A percentile compares a stretch with the other conserved stretches of the same genome.
Evolutionary conservation across 2,797 vertebrate genomes (phyloP).

Genomic region (Adrianichthys oophorus): DNA sequence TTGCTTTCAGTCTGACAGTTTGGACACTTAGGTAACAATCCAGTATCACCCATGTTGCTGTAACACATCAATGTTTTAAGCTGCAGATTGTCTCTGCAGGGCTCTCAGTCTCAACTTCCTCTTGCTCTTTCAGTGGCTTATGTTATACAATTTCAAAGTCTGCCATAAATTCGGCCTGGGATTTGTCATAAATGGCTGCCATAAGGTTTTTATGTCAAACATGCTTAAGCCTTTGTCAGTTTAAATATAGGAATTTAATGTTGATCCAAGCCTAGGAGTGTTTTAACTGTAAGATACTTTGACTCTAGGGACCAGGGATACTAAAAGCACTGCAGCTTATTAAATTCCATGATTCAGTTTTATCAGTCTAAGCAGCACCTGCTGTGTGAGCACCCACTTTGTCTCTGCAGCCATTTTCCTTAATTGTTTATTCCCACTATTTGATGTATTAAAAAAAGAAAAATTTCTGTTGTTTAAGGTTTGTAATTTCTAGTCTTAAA

Average conservation of each 20-base stretch:
- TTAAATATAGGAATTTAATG: neutral
- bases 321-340: neutral
- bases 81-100: neutral
- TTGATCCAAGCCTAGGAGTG: neutral
- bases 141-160: neutral
- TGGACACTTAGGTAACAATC: neutral
- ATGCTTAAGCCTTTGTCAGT: neutral
- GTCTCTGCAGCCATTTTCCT: no score
- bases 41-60: neutral
- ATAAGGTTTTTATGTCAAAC: neutral
- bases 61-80: conserved; percentile 1
- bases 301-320: neutral
- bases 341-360: neutral
- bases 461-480: no score
- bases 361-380: neutral
- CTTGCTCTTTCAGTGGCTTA: neutral
- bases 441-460: no score
- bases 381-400: no score
- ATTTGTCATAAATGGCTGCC: neutral
- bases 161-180: neutral
- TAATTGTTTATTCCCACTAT: no score
- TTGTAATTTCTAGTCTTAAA: no score
- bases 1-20: no score
- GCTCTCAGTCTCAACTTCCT: neutral
- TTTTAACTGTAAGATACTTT: neutral